A percentile compares a stretch with the other conserved stretches of the same genome.
Conservation (phyloP, 2,797 vertebrate species). For the Rousettus madagascariensis region DNA sequence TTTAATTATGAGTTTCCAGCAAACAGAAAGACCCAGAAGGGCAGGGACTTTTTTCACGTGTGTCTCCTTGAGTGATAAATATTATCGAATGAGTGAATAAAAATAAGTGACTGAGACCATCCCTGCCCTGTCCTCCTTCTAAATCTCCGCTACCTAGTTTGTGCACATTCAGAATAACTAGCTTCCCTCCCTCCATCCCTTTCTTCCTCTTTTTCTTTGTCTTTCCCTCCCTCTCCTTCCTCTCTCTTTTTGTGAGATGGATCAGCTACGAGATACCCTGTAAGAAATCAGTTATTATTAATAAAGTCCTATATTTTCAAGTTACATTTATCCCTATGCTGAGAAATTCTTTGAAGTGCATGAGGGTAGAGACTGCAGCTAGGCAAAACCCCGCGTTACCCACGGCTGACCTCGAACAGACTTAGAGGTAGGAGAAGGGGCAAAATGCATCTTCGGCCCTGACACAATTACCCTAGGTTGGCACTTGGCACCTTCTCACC, state of each 20-base stretch:
- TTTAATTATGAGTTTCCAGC: not conserved
- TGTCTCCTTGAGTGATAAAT: not conserved
- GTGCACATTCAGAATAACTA: not conserved
- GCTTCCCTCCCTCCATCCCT: not conserved
- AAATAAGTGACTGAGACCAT: not conserved
- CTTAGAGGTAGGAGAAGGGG: not conserved
- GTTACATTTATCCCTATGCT: not conserved
- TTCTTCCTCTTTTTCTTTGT: not conserved
- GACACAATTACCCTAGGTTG: not conserved
- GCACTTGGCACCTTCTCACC: not conserved
- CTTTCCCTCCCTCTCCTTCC: not conserved
- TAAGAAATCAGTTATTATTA: not conserved
- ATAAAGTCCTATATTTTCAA: not conserved
- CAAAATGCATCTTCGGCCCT: accelerated
- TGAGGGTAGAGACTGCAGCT: not conserved
- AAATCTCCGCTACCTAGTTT: not conserved
- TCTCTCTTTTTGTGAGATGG: not conserved
- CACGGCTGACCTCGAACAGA: not conserved
- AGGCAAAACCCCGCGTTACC: not conserved
- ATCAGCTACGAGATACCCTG: not conserved
- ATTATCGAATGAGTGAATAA: not conserved
- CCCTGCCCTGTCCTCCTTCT: not conserved
- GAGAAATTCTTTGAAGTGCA: not conserved
- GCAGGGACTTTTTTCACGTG: not conserved
- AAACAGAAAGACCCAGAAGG: not conserved